Percentiles rank a stretch among this genome's conserved stretches.
Evolutionary conservation across 2,888 invertebrate species (phyloP).

Genomic region (Copidosoma aretas): DNA sequence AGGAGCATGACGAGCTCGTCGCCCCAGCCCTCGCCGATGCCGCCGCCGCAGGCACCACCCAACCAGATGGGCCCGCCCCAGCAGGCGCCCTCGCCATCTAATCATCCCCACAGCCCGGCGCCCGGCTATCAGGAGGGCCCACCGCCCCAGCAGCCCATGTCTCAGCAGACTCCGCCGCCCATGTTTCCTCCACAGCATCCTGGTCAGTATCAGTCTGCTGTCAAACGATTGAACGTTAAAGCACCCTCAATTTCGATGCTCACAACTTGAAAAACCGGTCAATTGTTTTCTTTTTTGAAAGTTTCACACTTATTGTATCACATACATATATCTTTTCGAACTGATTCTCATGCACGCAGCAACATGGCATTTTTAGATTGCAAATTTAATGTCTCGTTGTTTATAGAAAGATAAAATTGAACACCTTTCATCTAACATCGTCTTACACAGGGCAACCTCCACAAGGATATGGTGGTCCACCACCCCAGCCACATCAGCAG

Average conservation of each 20-base stretch:
- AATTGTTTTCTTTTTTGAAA: no score
- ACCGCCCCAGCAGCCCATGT: slow-evolving; percentile 36
- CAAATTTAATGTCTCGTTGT: no score
- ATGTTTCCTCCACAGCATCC: slow-evolving; percentile 50
- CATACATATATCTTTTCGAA: no score
- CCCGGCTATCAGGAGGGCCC: slow-evolving; percentile 51
- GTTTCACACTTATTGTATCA: no score
- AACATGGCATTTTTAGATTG: no score
- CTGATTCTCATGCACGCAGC: no score
- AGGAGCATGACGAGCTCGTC: slow-evolving; percentile 79
- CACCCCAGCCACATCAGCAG: slow-evolving; percentile 65
- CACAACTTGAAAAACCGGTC: no score
- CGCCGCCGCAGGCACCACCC: slow-evolving; percentile 78
- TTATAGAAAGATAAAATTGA: no score
- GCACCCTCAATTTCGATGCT: no score
- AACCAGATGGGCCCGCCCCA: slow-evolving; percentile 88
- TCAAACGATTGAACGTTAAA: no score
- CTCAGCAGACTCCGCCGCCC: slow-evolving; percentile 46
- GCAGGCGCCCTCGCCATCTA: slow-evolving; percentile 71
- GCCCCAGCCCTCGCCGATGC: slow-evolving; percentile 86
- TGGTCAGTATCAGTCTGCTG: no score
- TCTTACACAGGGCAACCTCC: slow-evolving; percentile 34
- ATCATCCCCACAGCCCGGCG: slow-evolving; percentile 60
- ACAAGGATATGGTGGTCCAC: slow-evolving; percentile 44
- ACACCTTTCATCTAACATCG: neutral